Evolutionary conservation across 2,797 vertebrate species (phyloP).

Genomic region (Lagodon rhomboides): DNA sequence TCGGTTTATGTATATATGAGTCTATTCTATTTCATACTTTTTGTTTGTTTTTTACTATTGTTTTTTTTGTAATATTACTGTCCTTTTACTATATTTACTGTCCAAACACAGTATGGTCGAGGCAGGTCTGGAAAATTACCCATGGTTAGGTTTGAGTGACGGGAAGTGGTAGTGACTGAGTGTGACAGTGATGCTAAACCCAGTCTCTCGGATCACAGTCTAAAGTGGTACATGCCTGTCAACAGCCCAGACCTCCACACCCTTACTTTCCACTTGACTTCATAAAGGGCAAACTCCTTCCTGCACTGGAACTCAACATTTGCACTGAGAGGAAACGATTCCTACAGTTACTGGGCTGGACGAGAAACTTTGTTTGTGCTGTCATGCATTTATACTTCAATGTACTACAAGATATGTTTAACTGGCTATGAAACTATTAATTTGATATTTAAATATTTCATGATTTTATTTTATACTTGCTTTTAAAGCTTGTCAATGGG

Average conservation of each 20-base stretch:
- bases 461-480: no score
- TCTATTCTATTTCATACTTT: no score
- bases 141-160: background rate
- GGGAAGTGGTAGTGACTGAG: background rate
- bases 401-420: no score
- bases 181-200: slow-evolving; percentile 3
- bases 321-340: background rate
- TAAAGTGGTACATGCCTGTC: background rate
- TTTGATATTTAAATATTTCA: no score
- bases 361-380: background rate
- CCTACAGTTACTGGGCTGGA: background rate
- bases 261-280: slow-evolving; percentile 1
- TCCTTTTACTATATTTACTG: no score
- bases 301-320: background rate
- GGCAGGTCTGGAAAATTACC: background rate
- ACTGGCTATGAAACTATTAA: no score
- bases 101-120: background rate
- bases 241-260: slow-evolving; percentile 12
- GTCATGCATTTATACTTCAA: no score
- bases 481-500: no score
- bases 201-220: background rate
- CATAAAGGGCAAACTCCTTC: background rate
- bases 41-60: no score
- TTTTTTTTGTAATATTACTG: no score
- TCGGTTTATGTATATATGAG: no score